Evolutionary conservation across 2,888 invertebrate genomes (phyloP), one percentile per base, ranked within the genome.

Genomic region (Eupithecia abbreviata): DNA sequence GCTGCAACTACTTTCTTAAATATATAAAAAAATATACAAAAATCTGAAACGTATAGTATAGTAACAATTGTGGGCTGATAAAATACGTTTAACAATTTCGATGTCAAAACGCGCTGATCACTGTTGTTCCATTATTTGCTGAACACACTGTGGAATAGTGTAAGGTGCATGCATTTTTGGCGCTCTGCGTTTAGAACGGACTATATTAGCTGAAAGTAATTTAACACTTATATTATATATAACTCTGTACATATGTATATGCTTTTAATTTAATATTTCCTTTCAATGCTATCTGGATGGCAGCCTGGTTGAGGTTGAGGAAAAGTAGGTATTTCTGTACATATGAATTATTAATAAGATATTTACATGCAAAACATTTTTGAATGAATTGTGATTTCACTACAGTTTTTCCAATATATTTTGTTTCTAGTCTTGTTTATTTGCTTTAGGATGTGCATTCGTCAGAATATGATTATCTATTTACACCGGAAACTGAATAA

Each of bases 281-380:
- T 77, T 74, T 78, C 74, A 73, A 72, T 77, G 81, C 82, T 77
- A 67, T 5, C 79, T 68, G 76, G 81, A 78, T 80, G 80, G 76
- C 79, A 6, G 72, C 78, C 73, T 70, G 77, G 74, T 67, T 77
- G 47, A 77, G 77, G 51, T 74, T 77, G 15, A 79, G 79, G 67
- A 82, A 81, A 78, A 80, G 82, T 82, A 79, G 74, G 81, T 81
- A 81, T 45, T 62, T 13, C 30, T 55, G n/a, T 71, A 72, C 42
- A 66, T 42, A 69, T 30, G 30, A 1, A 30, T 69, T 69, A 49
- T 69, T 62, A 30, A 2, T 30, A 12, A 62, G 30, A 30, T 12
- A 62, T 18, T 58, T 10, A 58, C 18, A 18, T 18, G n/a, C 15
- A 15, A 51, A n/a, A 1, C 7, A 18, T 55, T 55, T n/a, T 51